Percentiles rank a stretch among this genome's conserved stretches.
These are phyloP conservation scores for Falco peregrinus DNA, from an alignment of 2,797 vertebrate species.

Conservation along the genomic window DNA sequence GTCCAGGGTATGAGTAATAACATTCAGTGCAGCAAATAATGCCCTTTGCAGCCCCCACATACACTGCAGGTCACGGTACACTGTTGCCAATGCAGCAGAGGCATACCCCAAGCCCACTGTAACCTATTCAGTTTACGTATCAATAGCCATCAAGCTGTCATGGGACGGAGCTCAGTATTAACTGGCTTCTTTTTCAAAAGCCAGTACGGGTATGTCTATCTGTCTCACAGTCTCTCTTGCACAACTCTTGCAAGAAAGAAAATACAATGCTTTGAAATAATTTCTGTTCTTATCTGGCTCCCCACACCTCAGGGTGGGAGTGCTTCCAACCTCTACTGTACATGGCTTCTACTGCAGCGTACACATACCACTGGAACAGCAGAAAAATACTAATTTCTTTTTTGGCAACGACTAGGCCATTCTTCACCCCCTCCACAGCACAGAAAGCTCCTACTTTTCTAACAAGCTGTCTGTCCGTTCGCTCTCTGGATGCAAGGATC, in stretches of 20 bases:
- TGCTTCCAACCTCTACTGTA: background rate
- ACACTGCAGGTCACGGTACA: accelerated
- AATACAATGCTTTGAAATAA: background rate
- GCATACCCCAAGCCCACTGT: accelerated
- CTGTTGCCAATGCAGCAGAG: background rate
- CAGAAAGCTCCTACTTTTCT: background rate
- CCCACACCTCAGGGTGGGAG: background rate
- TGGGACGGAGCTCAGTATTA: background rate
- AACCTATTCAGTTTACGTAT: background rate
- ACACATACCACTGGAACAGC: background rate
- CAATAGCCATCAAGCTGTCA: background rate
- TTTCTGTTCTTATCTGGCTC: background rate
- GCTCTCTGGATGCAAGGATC: background rate
- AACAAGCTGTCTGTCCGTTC: background rate
- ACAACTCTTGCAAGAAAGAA: background rate
- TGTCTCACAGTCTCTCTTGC: background rate
- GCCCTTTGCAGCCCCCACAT: background rate
- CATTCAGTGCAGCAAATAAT: background rate
- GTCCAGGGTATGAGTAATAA: background rate
- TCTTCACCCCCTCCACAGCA: background rate
- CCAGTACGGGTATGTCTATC: background rate
- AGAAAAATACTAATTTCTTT: background rate
- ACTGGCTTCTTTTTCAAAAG: background rate
- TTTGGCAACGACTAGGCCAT: background rate
- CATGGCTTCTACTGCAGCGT: background rate